phyloP scores from a whole-genome alignment of 2,113 vertebrate genomes.

The Picathartes gymnocephalus region DNA sequence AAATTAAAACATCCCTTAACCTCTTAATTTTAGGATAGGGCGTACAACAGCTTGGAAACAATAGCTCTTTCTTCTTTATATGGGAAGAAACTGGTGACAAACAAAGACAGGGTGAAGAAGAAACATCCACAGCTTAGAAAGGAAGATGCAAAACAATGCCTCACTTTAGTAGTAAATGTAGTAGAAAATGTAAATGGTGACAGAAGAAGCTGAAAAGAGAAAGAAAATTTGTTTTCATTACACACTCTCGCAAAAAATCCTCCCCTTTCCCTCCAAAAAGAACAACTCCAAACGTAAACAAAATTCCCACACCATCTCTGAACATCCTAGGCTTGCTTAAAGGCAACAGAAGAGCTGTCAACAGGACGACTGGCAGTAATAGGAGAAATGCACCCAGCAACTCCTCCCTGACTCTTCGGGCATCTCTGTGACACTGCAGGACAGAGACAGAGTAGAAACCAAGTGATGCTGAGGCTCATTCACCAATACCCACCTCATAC shows the following conservation, averaged over 20 bases:
- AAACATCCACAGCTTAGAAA: background rate
- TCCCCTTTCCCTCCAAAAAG: background rate
- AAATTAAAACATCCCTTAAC: background rate
- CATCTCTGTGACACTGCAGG: background rate
- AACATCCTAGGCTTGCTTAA: background rate
- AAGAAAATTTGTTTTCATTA: background rate
- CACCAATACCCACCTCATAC: background rate
- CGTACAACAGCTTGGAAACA: background rate
- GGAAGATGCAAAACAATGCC: background rate
- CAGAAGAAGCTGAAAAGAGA: background rate
- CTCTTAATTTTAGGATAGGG: background rate
- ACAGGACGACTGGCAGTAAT: background rate
- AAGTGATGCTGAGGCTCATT: background rate
- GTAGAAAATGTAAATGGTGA: background rate
- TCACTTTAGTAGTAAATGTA: background rate
- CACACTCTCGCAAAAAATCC: background rate
- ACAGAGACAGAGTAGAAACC: background rate
- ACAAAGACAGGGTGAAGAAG: background rate
- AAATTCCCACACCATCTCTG: background rate
- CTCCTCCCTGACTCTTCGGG: background rate
- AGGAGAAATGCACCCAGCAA: background rate
- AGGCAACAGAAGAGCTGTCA: background rate
- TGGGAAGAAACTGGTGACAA: background rate
- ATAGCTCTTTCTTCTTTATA: background rate
- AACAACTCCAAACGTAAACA: background rate